phyloP scores from a whole-genome alignment of 2,888 invertebrate genomes.

The Prosapia bicincta region DNA sequence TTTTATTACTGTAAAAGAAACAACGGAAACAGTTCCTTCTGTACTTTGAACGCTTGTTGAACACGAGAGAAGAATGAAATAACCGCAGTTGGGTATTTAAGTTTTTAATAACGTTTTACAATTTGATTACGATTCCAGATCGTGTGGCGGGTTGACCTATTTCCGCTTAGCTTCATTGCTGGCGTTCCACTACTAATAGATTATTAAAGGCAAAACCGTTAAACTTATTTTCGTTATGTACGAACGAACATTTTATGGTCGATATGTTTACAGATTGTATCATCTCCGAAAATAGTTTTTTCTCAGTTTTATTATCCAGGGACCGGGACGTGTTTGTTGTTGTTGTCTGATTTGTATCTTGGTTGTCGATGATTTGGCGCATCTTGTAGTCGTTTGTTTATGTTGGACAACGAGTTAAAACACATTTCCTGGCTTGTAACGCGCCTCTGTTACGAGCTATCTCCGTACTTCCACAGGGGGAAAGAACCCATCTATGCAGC shows the following conservation, averaged over 20 bases:
- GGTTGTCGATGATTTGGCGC: neutral
- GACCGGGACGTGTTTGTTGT: neutral
- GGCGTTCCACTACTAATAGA: neutral
- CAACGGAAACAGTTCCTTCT: too few species aligned
- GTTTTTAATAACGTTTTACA: too few species aligned
- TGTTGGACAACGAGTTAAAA: neutral
- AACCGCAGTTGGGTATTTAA: too few species aligned
- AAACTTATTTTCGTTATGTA: neutral
- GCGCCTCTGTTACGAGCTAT: neutral
- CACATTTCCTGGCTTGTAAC: neutral
- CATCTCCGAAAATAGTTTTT: neutral
- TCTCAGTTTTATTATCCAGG: conserved; percentile 2
- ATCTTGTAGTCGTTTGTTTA: conserved; percentile 2
- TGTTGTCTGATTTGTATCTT: neutral
- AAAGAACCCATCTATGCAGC: too few species aligned
- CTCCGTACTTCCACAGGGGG: too few species aligned
- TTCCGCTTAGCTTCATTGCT: neutral
- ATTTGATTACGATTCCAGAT: too few species aligned
- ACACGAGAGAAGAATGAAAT: too few species aligned
- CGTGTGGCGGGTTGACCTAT: neutral
- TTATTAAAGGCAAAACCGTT: neutral
- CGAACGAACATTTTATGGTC: neutral
- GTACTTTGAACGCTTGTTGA: too few species aligned
- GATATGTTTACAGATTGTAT: neutral
- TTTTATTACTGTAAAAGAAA: too few species aligned